phyloP scores from a whole-genome alignment of 2,113 vertebrate genomes.

The Cygnus buccinator region DNA sequence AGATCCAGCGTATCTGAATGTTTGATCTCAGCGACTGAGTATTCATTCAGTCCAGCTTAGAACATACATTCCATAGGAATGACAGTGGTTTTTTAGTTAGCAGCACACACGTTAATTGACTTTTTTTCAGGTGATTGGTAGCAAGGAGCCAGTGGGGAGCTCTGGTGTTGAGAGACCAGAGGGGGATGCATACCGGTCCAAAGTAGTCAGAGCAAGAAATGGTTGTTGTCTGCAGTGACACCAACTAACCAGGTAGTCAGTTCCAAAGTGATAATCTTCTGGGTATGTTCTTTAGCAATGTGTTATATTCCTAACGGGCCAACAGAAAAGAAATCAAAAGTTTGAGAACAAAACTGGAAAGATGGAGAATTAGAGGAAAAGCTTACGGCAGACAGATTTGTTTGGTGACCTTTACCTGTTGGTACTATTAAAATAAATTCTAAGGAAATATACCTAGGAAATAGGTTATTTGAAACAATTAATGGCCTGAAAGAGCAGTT shows the following conservation, averaged over 20 bases:
- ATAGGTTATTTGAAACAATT: conserved; percentile 23
- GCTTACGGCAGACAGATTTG: background rate
- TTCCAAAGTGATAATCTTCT: background rate
- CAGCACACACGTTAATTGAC: background rate
- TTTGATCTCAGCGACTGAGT: background rate
- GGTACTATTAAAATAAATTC: background rate
- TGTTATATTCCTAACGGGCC: background rate
- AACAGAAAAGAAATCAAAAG: background rate
- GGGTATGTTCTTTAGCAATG: background rate
- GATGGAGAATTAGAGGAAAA: background rate
- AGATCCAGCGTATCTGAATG: background rate
- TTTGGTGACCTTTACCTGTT: background rate
- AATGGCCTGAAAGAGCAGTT: background rate
- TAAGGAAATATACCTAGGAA: conserved; percentile 30
- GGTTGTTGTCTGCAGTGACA: background rate
- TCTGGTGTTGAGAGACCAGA: background rate
- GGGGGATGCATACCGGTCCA: background rate
- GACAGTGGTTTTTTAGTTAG: background rate
- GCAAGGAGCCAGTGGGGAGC: background rate
- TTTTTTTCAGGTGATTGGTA: background rate
- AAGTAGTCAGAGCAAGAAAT: background rate
- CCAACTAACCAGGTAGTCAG: background rate
- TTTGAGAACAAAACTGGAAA: background rate
- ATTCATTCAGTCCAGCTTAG: background rate
- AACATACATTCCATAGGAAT: background rate